phyloP scores from a whole-genome alignment of 1,140 invertebrate genomes.

The Prorops nasuta region DNA sequence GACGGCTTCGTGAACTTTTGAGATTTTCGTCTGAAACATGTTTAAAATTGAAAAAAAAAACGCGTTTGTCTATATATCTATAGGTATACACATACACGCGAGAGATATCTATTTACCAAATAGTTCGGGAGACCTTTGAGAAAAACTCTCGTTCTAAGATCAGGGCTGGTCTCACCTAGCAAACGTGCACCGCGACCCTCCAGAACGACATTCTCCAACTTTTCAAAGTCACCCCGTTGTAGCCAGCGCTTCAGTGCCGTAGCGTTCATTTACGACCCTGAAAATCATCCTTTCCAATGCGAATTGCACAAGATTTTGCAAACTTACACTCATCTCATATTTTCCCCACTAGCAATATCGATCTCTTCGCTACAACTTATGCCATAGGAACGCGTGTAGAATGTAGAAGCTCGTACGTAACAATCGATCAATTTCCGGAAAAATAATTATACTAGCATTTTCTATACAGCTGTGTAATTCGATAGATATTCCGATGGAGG shows the following conservation, averaged over 20 bases:
- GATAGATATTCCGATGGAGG: too few relatives aligned
- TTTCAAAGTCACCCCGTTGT: constrained; percentile 69
- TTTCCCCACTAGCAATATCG: too few relatives aligned
- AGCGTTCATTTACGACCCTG: constrained; percentile 50
- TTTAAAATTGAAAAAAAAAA: neutral
- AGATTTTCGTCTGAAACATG: constrained; percentile 62
- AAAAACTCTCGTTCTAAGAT: constrained; percentile 67
- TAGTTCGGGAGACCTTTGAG: constrained; percentile 67
- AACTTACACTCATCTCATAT: too few relatives aligned
- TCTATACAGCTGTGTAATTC: too few relatives aligned
- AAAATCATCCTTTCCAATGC: too few relatives aligned
- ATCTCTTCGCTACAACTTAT: too few relatives aligned
- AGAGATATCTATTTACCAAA: constrained; percentile 60
- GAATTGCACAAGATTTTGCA: too few relatives aligned
- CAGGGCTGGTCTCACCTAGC: constrained; percentile 65
- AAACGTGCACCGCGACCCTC: constrained; percentile 76
- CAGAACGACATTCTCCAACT: constrained; percentile 73
- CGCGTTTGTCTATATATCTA: neutral
- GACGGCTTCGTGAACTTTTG: constrained; percentile 70
- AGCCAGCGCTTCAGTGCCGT: constrained; percentile 68
- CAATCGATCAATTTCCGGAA: too few relatives aligned
- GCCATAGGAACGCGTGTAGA: too few relatives aligned
- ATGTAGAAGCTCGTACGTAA: too few relatives aligned
- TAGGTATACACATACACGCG: neutral
- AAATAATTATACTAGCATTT: too few relatives aligned